Base-by-base conservation (phyloP, 2,797 vertebrate genomes). In the Chrosomus eos region DNA sequence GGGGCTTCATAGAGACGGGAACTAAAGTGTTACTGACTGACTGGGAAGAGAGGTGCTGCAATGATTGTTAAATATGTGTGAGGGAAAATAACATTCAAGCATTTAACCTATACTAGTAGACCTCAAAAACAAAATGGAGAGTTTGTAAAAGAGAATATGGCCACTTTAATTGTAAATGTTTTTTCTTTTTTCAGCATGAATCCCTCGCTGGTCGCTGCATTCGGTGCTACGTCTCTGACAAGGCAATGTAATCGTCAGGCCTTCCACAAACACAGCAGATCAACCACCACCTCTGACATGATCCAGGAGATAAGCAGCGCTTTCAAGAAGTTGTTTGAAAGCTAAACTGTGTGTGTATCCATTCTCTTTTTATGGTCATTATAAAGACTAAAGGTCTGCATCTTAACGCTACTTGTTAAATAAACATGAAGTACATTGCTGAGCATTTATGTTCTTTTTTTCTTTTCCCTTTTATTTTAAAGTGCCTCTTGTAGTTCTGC, bases 251-350 rank as follows among this genome's bases (percentile, higher is more conserved):
- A 97, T 95, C 95, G 89, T 84, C 97, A 98, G 90, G 98, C 98
- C 83, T 99, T 99, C 90, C 96, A 97, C 89, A 97, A 92, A 89
- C 93, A 96, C 0, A 96, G 97, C 90, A 96, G 98, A 36, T 95
- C 98, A 88, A 98, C 96, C 92, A 99, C 97, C 86, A 97, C 98
- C 80, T 94, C 96, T 0, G 97, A 99, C 93, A 99, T 99, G 98
- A 95, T 99, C 89, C 93, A 96, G 73, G 97, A 99, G 94, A 94
- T 99, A 4, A 96, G 97, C 79, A 90, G 95, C 0, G 97, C 97
- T 85, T 99, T 99, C 93, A 96, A 88, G 90, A 97, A 95, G 90
- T 95, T 99, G 48, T 99, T 98, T 86, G 97, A 99, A 92, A 96
- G 93, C 92, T 98, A 95, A 97, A 91, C 38, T 58, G 55, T 43